phyloP scores from a whole-genome alignment of 1,140 invertebrate species.

The Drosophila seguyi region DNA sequence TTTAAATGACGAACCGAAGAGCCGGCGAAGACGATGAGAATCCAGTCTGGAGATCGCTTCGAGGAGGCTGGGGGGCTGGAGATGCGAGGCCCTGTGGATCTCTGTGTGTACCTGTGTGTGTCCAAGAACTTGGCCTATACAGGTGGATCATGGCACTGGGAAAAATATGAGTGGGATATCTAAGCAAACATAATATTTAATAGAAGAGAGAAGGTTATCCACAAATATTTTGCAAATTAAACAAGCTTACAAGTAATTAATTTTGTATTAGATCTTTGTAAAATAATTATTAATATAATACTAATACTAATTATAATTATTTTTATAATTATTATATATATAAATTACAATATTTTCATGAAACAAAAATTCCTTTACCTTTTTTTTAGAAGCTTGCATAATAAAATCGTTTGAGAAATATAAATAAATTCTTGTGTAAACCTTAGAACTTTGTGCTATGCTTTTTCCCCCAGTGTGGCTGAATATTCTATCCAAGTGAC shows the following conservation, averaged over 20 bases:
- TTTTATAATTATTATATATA: no score
- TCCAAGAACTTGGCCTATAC: constrained; percentile 31
- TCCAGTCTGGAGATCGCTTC: constrained; percentile 5
- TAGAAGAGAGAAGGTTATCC: no score
- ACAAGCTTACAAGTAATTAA: no score
- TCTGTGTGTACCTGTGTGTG: constrained; percentile 46
- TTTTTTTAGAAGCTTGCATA: no score
- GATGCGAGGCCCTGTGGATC: not conserved
- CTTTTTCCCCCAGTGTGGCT: constrained; percentile 24
- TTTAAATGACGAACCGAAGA: constrained; percentile 64
- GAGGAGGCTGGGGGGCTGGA: not conserved
- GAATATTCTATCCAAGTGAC: constrained; percentile 33
- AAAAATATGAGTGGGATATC: not conserved
- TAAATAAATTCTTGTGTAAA: no score
- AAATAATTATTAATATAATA: no score
- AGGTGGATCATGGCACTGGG: constrained; percentile 1
- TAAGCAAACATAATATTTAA: not conserved
- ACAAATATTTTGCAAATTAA: no score
- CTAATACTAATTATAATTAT: no score
- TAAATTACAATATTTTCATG: no score
- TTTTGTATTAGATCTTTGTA: no score
- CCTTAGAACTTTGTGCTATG: not conserved
- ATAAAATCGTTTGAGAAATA: no score
- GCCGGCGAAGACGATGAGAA: constrained; percentile 1
- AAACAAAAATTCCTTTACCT: no score